Percentiles rank a stretch among this genome's conserved stretches.
Conservation (phyloP, 2,888 invertebrate genomes). For the Eurytoma californica region DNA sequence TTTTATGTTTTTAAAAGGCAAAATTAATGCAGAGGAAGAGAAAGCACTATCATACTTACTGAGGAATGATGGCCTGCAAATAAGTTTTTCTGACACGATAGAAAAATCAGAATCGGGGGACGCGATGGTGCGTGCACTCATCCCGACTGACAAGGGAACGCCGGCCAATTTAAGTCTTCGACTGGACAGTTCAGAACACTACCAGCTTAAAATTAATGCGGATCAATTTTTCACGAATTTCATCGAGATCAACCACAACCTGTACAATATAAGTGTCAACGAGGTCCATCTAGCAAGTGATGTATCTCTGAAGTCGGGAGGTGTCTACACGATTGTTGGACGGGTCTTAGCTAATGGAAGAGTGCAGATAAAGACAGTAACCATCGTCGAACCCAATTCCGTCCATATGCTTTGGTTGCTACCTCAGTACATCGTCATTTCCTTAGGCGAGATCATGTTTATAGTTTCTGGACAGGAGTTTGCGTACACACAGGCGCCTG, state of each 20-base stretch:
- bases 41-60: constrained; percentile 10
- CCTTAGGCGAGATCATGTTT: constrained; percentile 96
- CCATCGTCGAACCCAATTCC: constrained; percentile 82
- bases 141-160: not conserved
- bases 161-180: too few relatives aligned
- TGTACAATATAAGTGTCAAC: constrained; percentile 74
- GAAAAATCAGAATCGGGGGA: constrained; percentile 69
- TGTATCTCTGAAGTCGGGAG: constrained; percentile 74
- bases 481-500: constrained; percentile 95
- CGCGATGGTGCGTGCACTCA: constrained; percentile 70
- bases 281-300: constrained; percentile 68
- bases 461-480: constrained; percentile 97
- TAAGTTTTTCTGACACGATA: constrained; percentile 5
- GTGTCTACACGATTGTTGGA: constrained; percentile 80
- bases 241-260: constrained; percentile 70
- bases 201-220: constrained; percentile 16
- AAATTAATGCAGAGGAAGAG: not conserved
- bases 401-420: constrained; percentile 90
- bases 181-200: constrained; percentile 8
- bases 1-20: not conserved
- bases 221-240: constrained; percentile 49
- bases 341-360: constrained; percentile 67
- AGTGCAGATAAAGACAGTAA: constrained; percentile 66
- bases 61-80: not conserved
- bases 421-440: constrained; percentile 95